A percentile compares a stretch with the other conserved stretches of the same genome.
Conservation (phyloP, 2,797 vertebrate genomes). For the Cirrhinus mrigala region DNA sequence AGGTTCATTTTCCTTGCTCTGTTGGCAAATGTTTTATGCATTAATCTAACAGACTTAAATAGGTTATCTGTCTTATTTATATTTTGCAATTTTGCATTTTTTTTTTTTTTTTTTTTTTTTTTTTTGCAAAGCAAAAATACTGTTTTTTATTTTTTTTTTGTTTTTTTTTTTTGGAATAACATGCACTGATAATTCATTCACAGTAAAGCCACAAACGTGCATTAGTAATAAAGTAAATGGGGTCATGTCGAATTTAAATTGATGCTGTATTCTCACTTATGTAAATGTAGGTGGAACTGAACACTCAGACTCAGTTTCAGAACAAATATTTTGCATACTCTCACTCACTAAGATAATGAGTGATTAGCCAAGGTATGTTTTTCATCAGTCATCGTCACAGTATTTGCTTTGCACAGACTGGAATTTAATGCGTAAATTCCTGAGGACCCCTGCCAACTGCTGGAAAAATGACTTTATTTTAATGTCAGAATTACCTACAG, state of each 20-base stretch:
- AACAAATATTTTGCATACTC: not conserved
- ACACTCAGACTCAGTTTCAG: constrained; percentile 17
- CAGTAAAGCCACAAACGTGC: constrained; percentile 7
- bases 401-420: constrained; percentile 2
- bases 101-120: not conserved
- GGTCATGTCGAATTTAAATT: constrained; percentile 7
- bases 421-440: not conserved
- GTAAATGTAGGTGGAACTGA: constrained; percentile 7
- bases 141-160: not conserved
- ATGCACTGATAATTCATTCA: not conserved
- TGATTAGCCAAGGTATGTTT: constrained; percentile 27
- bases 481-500: not conserved
- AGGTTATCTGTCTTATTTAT: not conserved
- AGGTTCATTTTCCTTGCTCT: not conserved
- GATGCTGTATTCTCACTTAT: not conserved
- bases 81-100: not conserved
- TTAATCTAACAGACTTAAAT: not conserved
- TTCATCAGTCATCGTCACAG: constrained; percentile 19
- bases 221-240: constrained; percentile 1
- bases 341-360: not conserved
- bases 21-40: not conserved
- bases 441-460: not conserved
- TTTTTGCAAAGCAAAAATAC: not conserved
- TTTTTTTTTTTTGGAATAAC: not conserved
- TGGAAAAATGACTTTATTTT: not conserved